Evolutionary conservation across 2,797 vertebrate genomes (phyloP), one percentile per base, ranked within the genome.

Genomic region (Choloepus didactylus): DNA sequence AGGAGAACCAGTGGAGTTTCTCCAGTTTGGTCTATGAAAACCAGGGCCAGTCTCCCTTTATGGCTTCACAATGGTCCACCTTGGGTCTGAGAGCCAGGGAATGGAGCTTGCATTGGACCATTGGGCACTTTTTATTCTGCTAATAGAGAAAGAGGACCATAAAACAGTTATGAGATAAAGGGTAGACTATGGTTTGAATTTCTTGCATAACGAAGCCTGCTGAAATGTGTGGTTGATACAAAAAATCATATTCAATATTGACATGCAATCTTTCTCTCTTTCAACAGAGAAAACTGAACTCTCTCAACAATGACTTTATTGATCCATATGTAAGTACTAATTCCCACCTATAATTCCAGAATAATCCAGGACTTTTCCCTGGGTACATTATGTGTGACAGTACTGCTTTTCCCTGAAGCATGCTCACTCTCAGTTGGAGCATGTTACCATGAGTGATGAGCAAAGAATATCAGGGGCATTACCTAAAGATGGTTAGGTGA

Each of bases 321-420:
- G 31, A 94, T 27, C 46, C 41, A 8, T 70, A 4, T 27, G 96
- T 97, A 95, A 97, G 96, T 97, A 93, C 7, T 21, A 79, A 76
- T 21, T 69, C 46, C 23, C 12, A 9, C 21, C 62, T 73, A 3
- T 23, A 25, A 41, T 46, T 49, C 44, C 54, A 16, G 29, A 51
- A 66, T 16, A 64, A 14, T 16, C 31, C 59, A 46, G 5, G 12
- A 4, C 54, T 56, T 54, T 67, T 11, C 56, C 62, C 4, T 31
- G 1, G 0, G 8, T 35, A 16, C 3, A 3, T 66, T 29, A 59
- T 29, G 59, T 35, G 4, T 35, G 59, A 18, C 27, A 8, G 77
- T 12, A 27, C 14, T 2, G 3, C 23, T 21, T 75, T 38, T 56
- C 16, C 44, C 56, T 64, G n/a, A 89, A 19, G 41, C 8, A 0